These are phyloP conservation scores for Catotricha subobsoleta DNA, from an alignment of 2,888 invertebrate genomes.

Conservation along the genomic window DNA sequence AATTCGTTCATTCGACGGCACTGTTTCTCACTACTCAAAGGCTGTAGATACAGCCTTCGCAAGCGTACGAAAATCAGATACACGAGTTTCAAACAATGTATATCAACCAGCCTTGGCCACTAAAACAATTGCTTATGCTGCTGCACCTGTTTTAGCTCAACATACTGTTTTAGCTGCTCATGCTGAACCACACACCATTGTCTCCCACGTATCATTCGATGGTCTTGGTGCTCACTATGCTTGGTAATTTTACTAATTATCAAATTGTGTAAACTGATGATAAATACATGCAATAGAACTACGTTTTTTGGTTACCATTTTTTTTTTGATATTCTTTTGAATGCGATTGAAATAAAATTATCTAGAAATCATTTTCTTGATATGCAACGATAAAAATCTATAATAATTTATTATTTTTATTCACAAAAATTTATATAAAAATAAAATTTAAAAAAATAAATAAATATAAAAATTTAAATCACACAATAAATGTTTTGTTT, in stretches of 20 bases:
- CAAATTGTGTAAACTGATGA: not conserved
- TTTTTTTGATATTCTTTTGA: not conserved
- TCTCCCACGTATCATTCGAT: constrained; percentile 44
- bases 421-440: no score
- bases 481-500: no score
- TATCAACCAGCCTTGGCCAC: constrained; percentile 30
- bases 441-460: no score
- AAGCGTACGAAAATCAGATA: constrained; percentile 39
- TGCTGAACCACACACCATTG: constrained; percentile 34
- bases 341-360: not conserved
- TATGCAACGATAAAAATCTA: not conserved
- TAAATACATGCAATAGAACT: not conserved
- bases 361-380: not conserved
- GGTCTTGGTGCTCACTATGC: constrained; percentile 45
- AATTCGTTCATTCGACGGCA: constrained; percentile 36
- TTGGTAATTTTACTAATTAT: constrained; percentile 32
- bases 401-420: constrained; percentile 2
- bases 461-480: no score
- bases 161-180: constrained; percentile 16
- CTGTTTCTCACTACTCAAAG: constrained; percentile 39
- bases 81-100: constrained; percentile 38
- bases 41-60: constrained; percentile 41
- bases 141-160: constrained; percentile 21
- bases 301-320: not conserved
- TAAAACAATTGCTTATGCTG: constrained; percentile 18